Percentiles rank a stretch among this genome's conserved stretches.
Conservation (phyloP, 1,140 invertebrate species). For the Cardiocondyla obscurior region DNA sequence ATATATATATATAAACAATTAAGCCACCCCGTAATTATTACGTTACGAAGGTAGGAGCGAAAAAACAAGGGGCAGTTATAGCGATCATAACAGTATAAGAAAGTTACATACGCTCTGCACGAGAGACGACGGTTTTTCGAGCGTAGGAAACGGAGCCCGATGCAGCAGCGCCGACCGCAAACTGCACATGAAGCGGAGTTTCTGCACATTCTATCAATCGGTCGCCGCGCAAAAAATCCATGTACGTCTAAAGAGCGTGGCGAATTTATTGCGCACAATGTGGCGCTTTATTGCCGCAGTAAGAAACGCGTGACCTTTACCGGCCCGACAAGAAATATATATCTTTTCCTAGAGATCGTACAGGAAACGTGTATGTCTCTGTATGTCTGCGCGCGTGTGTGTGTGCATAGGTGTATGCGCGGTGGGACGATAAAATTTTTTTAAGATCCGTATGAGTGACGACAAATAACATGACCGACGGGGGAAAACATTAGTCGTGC, state of each 20-base stretch:
- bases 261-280: slow-evolving; percentile 32
- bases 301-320: slow-evolving; percentile 45
- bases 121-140: slow-evolving; percentile 21
- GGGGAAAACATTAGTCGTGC: slow-evolving; percentile 7
- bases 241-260: slow-evolving; percentile 44
- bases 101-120: slow-evolving; percentile 32
- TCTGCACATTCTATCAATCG: slow-evolving; percentile 50
- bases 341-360: slow-evolving; percentile 48
- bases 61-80: slow-evolving; percentile 18
- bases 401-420: background rate
- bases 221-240: slow-evolving; percentile 27
- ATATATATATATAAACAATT: too few species aligned
- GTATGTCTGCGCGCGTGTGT: too few species aligned
- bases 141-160: slow-evolving; percentile 11
- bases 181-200: slow-evolving; percentile 24
- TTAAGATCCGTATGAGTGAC: slow-evolving; percentile 25
- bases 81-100: slow-evolving; percentile 18
- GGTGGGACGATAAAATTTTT: slow-evolving; percentile 21
- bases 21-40: background rate
- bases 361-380: too few species aligned
- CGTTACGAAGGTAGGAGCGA: background rate
- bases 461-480: background rate
- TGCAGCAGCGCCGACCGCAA: slow-evolving; percentile 29
- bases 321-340: slow-evolving; percentile 38
- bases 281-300: slow-evolving; percentile 31